These are phyloP conservation scores for Anseranas semipalmata DNA, from an alignment of 2,113 vertebrate genomes.

Conservation along the genomic window DNA sequence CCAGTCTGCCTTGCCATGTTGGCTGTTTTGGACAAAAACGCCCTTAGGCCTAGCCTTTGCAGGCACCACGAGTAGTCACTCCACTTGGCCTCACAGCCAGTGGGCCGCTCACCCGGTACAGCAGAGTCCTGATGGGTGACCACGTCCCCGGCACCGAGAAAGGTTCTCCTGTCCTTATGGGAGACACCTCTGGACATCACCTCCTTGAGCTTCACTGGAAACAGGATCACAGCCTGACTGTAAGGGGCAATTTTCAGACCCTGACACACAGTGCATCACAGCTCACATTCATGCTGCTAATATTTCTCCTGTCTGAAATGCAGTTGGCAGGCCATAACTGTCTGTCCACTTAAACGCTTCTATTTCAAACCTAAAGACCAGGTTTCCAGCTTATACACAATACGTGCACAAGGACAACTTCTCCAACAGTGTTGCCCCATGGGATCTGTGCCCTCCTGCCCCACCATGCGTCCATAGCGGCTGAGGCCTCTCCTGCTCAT, in stretches of 20 bases:
- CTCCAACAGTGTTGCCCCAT: rapidly evolving
- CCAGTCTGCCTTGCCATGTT: neutral
- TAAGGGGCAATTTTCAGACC: neutral
- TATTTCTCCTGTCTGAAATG: neutral
- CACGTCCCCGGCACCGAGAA: rapidly evolving
- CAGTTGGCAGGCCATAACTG: neutral
- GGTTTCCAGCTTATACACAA: neutral
- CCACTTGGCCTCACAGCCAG: neutral
- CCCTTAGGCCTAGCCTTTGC: neutral
- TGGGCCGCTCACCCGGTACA: rapidly evolving
- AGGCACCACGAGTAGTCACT: rapidly evolving
- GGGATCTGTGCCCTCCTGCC: rapidly evolving
- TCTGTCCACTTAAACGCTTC: neutral
- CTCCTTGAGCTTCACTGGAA: neutral
- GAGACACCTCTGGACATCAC: neutral
- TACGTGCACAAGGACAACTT: neutral
- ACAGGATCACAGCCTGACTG: neutral
- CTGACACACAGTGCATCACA: rapidly evolving
- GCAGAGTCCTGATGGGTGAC: neutral
- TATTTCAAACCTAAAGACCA: neutral
- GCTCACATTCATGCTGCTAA: neutral
- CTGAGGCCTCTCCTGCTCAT: neutral
- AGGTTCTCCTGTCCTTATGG: neutral
- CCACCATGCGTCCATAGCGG: no score
- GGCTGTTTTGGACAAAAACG: neutral